Conservation (phyloP, 2,797 vertebrate genomes). For the Forpus xanthops region DNA sequence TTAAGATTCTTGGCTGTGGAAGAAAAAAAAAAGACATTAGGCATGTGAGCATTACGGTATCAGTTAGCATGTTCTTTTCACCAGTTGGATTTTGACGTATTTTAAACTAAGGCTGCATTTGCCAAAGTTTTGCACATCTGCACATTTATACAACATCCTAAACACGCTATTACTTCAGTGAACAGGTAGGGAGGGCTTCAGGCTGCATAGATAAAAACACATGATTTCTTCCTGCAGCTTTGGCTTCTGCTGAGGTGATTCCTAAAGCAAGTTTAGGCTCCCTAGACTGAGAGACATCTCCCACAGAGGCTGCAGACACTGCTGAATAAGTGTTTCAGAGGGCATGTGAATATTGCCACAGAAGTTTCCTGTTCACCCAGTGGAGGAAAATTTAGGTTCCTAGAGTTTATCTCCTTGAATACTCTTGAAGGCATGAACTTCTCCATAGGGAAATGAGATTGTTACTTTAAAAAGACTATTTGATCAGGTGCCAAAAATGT, state of each 20-base stretch:
- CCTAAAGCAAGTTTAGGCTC: background rate
- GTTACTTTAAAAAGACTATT: conserved; percentile 13
- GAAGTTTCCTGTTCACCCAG: background rate
- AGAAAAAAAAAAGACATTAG: background rate
- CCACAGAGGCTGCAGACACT: background rate
- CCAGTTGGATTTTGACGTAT: background rate
- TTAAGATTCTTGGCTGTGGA: background rate
- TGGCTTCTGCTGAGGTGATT: background rate
- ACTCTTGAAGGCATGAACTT: background rate
- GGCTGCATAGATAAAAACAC: background rate
- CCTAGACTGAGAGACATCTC: background rate
- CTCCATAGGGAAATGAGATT: background rate
- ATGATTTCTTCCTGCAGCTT: background rate
- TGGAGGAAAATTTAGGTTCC: background rate
- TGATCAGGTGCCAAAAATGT: conserved; percentile 22
- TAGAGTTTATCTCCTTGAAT: background rate
- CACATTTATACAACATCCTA: background rate
- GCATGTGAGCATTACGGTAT: background rate
- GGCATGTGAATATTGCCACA: background rate
- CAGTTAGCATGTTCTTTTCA: background rate
- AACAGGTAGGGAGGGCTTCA: background rate
- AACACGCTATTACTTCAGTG: background rate
- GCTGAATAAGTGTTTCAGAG: background rate
- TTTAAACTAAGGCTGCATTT: conserved; percentile 29
- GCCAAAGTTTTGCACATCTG: background rate